Base-by-base conservation (phyloP, 2,113 vertebrate genomes). In the Morone chrysops region DNA sequence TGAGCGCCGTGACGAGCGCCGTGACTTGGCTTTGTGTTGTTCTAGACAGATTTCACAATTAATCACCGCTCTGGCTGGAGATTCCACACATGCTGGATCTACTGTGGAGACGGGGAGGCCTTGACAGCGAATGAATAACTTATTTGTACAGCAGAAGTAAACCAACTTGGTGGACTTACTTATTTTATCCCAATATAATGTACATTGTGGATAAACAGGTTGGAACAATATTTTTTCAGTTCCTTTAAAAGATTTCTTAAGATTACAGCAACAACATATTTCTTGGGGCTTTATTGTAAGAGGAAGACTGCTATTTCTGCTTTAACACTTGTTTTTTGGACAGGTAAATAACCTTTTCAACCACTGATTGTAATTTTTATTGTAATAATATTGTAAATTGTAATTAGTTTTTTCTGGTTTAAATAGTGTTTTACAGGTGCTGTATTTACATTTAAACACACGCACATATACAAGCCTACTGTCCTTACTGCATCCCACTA, bases 31-130 rank as follows among this genome's bases (percentile, higher is more conserved):
- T 88, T 83, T 92, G 88, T 88, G 86, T 90, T 87, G 84, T 87
- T 92, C 84, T 83, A 78, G 90, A 90, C 88, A 81, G 41, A 86
- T 89, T 91, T 83, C 76, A 91, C 80, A 92, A 93, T 91, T 86
- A 94, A 92, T 94, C 89, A 90, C 51, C 77, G 61, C 73, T 77
- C 77, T 76, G 83, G 78, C 80, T 80, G 81, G 36, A 90, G 87
- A 88, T 90, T 90, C 87, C 87, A 71, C 61, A 45, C 71, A 50
- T 75, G 81, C 68, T 76, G 54, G 13, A 87, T 81, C 73, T 76
- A 1, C 75, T 16, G 78, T 9, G 41, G 70, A 84, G 59, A 59
- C 16, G 13, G 2, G 8, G 77, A 75, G 75, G 79, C 74, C 75
- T 14, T 5, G 4, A 18, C 47, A 1, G 16, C 13, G 11, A 36